Evolutionary conservation across 2,113 vertebrate species (phyloP).

Genomic region (Chaetura pelagica): DNA sequence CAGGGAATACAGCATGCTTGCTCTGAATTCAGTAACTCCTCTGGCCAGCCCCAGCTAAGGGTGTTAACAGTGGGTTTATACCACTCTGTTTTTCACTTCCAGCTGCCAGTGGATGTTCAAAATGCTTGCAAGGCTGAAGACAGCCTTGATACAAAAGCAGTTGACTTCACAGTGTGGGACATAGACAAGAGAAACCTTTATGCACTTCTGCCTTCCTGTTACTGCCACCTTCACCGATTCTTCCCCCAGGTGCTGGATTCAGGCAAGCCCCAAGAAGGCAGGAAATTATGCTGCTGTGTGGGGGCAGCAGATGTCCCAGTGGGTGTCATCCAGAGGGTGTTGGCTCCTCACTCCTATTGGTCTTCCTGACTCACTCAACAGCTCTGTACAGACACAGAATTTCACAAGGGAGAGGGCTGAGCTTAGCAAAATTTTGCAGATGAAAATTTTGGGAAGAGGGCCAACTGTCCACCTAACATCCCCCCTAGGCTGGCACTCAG

Average conservation of each 20-base stretch:
- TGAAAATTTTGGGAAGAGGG: background rate
- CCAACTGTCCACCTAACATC: background rate
- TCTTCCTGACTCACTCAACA: background rate
- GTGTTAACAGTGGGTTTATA: background rate
- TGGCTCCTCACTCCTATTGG: background rate
- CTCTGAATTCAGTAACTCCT: background rate
- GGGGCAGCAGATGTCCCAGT: background rate
- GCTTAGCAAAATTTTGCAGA: background rate
- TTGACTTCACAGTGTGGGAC: background rate
- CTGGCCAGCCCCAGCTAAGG: background rate
- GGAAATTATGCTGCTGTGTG: background rate
- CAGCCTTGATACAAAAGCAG: background rate
- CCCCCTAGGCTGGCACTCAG: background rate
- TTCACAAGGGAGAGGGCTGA: background rate
- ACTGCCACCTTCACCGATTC: background rate
- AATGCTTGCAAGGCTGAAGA: background rate
- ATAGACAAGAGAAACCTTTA: background rate
- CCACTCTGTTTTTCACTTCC: background rate
- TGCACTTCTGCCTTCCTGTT: background rate
- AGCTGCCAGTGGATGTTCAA: background rate
- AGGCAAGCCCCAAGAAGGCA: background rate
- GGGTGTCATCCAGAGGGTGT: background rate
- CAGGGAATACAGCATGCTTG: background rate
- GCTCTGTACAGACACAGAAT: background rate
- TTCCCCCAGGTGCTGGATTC: background rate